A percentile compares a stretch with the other conserved stretches of the same genome.
Evolutionary conservation across 2,888 invertebrate species (phyloP).

Genomic region (Tetrapedia diversipes): DNA sequence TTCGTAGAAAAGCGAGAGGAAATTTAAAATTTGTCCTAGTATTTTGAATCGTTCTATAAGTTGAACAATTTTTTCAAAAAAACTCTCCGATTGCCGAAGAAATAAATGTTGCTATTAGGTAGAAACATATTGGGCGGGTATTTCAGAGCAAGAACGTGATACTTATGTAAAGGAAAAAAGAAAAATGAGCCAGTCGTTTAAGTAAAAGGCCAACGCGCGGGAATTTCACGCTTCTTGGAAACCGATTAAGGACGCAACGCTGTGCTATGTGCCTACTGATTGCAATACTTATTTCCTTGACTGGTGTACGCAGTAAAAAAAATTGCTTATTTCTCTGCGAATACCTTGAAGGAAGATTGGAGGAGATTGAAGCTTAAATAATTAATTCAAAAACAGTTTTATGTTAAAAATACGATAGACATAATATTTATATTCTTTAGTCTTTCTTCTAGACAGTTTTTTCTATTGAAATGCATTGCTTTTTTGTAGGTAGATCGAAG

Average conservation of each 20-base stretch:
- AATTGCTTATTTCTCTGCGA: not conserved
- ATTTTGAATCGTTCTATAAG: not conserved
- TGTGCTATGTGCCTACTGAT: conserved; percentile 23
- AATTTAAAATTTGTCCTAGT: not conserved
- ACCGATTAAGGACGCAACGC: conserved; percentile 52
- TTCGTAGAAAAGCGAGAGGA: no score
- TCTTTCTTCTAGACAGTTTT: not conserved
- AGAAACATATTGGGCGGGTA: not conserved
- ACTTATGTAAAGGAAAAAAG: conserved; percentile 11
- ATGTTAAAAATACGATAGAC: no score
- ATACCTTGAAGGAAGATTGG: not conserved
- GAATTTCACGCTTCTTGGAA: conserved; percentile 54
- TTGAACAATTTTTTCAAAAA: not conserved
- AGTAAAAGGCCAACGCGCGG: conserved; percentile 36
- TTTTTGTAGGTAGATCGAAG: not conserved
- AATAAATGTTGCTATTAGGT: not conserved
- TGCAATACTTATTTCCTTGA: conserved; percentile 43
- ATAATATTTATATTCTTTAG: no score
- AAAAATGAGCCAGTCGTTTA: conserved; percentile 24
- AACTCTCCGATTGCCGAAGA: not conserved
- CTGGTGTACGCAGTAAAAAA: not conserved
- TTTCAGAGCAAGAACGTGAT: conserved; percentile 2
- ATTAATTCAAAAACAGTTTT: no score
- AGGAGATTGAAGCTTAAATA: not conserved
- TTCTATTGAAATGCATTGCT: not conserved